These are phyloP conservation scores for Sarcophaga peregrina DNA, from an alignment of 1,140 invertebrate genomes.

Conservation along the genomic window DNA sequence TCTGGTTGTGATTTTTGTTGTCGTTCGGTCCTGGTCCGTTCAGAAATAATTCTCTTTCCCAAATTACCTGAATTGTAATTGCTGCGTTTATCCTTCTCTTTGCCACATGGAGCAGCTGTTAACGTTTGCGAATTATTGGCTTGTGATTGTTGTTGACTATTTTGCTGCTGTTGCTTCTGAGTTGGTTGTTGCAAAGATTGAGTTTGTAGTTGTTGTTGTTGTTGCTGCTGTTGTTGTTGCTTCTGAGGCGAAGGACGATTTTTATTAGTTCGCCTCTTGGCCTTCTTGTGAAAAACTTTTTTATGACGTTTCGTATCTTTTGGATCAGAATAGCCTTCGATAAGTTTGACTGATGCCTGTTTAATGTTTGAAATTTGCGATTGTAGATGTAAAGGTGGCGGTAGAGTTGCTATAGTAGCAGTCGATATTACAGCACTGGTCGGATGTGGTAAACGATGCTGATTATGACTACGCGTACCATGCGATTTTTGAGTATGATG, in stretches of 20 bases:
- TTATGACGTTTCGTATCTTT: slow-evolving; percentile 63
- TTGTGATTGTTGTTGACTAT: slow-evolving; percentile 44
- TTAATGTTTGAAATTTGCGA: slow-evolving; percentile 53
- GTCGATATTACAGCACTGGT: not conserved
- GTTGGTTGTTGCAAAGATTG: slow-evolving; percentile 23
- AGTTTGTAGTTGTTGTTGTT: slow-evolving; percentile 43
- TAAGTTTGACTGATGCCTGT: slow-evolving; percentile 63
- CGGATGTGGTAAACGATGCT: slow-evolving; percentile 43
- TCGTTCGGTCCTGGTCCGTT: not conserved
- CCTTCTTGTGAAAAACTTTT: slow-evolving; percentile 64
- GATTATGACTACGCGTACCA: slow-evolving; percentile 47
- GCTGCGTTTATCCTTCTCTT: slow-evolving; percentile 54
- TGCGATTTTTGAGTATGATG: slow-evolving; percentile 48
- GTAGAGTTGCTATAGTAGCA: slow-evolving; percentile 30
- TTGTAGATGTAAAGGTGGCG: slow-evolving; percentile 56
- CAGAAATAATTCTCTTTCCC: not conserved
- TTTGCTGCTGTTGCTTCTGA: slow-evolving; percentile 51
- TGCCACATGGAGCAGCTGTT: slow-evolving; percentile 23
- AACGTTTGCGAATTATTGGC: slow-evolving; percentile 55
- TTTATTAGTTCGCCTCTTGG: slow-evolving; percentile 52
- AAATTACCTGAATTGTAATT: slow-evolving; percentile 62
- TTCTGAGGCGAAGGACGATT: slow-evolving; percentile 48
- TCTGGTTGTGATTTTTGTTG: not conserved
- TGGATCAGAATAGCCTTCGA: slow-evolving; percentile 64
- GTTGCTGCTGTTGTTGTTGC: slow-evolving; percentile 47